phyloP scores from a whole-genome alignment of 1,140 invertebrate species.

The Trichonephila clavipes region DNA sequence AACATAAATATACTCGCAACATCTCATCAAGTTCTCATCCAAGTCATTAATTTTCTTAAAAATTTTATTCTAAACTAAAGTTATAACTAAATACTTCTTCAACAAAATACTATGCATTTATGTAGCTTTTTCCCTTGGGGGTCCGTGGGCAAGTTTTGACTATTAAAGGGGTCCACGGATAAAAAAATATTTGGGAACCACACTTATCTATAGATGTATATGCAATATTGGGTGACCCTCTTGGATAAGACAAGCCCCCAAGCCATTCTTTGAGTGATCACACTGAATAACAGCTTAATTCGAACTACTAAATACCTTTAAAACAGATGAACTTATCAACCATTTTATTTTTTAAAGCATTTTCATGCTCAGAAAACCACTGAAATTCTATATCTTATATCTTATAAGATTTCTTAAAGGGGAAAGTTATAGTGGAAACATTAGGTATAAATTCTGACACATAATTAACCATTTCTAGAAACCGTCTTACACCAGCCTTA shows the following conservation, averaged over 20 bases:
- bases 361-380: constrained; percentile 22
- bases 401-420: constrained; percentile 24
- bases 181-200: no score
- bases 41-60: no score
- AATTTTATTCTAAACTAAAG: no score
- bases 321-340: constrained; percentile 19
- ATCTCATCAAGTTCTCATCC: no score
- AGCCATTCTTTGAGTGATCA: constrained; percentile 63
- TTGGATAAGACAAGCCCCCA: constrained; percentile 54
- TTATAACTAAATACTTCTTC: no score
- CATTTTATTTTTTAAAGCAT: constrained; percentile 46
- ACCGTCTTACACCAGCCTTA: constrained; percentile 45
- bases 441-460: constrained; percentile 69
- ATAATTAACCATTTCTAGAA: constrained; percentile 70
- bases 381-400: constrained; percentile 48
- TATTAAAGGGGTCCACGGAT: no score
- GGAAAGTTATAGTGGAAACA: constrained; percentile 49
- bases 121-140: no score
- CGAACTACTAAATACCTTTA: constrained; percentile 51
- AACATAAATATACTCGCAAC: no score
- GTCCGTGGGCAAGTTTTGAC: no score
- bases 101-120: no score
- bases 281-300: constrained; percentile 48
- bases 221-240: constrained; percentile 79
- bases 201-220: constrained; percentile 81